Percentiles rank a stretch among this genome's conserved stretches.
Evolutionary conservation across 2,113 vertebrate species (phyloP).

Genomic region (Empidonax traillii): DNA sequence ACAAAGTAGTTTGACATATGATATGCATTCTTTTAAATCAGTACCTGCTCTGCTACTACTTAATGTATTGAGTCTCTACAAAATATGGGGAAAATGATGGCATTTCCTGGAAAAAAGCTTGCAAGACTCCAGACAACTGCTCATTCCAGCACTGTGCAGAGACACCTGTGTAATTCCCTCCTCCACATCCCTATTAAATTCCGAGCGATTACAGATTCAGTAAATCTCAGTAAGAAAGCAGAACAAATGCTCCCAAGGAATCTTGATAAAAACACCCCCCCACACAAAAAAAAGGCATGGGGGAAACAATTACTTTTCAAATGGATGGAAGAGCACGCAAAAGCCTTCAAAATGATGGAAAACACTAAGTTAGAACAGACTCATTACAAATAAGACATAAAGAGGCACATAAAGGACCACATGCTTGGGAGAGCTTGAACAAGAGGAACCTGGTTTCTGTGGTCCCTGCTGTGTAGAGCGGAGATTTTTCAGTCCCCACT

Average conservation of each 20-base stretch:
- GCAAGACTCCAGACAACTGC: background rate
- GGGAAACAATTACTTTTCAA: background rate
- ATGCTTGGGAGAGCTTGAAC: background rate
- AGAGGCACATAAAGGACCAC: fast-evolving
- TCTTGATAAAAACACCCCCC: background rate
- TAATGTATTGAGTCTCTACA: background rate
- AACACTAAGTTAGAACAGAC: background rate
- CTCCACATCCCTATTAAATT: background rate
- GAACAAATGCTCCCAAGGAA: background rate
- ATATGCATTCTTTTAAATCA: background rate
- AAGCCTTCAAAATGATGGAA: background rate
- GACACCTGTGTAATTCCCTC: background rate
- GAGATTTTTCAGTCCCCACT: background rate
- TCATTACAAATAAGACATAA: background rate
- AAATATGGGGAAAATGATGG: background rate
- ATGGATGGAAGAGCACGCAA: background rate
- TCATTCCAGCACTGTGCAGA: background rate
- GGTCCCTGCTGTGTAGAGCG: background rate
- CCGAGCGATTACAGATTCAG: background rate
- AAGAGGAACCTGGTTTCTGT: background rate
- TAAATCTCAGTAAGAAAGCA: background rate
- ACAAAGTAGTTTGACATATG: background rate
- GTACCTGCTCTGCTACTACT: background rate
- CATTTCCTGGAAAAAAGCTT: background rate
- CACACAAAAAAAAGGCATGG: background rate